Evolutionary conservation across 2,888 invertebrate genomes (phyloP), one percentile per base, ranked within the genome.

Genomic region (Sturmia bella): DNA sequence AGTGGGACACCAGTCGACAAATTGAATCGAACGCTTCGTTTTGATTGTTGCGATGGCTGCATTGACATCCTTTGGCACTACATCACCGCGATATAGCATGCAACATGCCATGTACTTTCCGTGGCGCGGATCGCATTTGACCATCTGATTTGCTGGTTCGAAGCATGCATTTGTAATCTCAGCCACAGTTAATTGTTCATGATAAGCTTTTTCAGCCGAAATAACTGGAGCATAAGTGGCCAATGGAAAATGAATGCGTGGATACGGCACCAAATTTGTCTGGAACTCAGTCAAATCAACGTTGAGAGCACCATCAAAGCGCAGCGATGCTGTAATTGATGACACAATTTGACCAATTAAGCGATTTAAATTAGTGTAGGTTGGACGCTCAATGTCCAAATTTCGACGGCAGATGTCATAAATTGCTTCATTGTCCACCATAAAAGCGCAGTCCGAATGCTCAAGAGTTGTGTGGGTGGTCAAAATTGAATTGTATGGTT

Each of bases 131-230:
- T 97, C 97, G 89, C 98, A 98, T 91, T 96, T 96, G 57, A 96
- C 96, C 96, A 98, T 96, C 93, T 97, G 97, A 91, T 97, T 97
- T 68, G 96, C 96, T 0, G 98, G 97, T 89, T 98, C 98, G 91
- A 98, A 98, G 91, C 98, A 98, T 24, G 97, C 96, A 88, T 97
- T 97, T 79, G 98, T 98, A 88, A 98, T 98, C 89, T 98, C 98
- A 3, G 96, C 94, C 5, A 97, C 97, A 0, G 96, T 95, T 83
- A 97, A 92, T 89, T 97, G 97, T 90, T 98, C 98, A 87, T 98
- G 97, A 91, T 97, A 97, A 5, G 97, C 97, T 91, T 97, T 97
- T 91, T 97, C 97, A 0, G 97, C 96, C 39, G 97, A 96, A 90
- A 97, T 97, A 85, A 98, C 96, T 13, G 97, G 97, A 19, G 97